Conservation (phyloP, 1,140 invertebrate species). For the Plodia interpunctella region DNA sequence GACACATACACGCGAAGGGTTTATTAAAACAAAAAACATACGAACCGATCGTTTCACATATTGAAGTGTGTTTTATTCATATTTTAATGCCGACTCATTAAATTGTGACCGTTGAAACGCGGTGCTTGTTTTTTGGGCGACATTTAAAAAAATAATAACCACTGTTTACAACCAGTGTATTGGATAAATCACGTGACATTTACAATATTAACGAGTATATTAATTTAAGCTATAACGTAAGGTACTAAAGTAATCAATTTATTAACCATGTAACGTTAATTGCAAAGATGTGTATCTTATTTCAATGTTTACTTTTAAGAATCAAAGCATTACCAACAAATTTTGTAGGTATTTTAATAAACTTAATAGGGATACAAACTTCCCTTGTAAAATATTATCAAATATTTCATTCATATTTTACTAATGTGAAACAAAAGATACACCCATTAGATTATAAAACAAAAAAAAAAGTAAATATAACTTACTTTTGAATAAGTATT, state of each 20-base stretch:
- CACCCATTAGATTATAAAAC: too few species aligned
- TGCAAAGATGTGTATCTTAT: not conserved
- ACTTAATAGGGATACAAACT: too few species aligned
- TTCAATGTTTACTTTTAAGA: not conserved
- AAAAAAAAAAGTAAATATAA: not conserved
- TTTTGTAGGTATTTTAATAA: too few species aligned
- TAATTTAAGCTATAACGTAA: not conserved
- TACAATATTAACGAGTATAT: slow-evolving; percentile 1
- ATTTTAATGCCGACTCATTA: slow-evolving; percentile 38
- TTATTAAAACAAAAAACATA: slow-evolving; percentile 66
- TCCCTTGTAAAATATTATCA: not conserved
- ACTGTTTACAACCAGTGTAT: not conserved
- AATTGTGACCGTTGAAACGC: slow-evolving; percentile 17
- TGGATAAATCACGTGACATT: not conserved
- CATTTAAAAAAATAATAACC: not conserved
- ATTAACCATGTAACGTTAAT: slow-evolving; percentile 1
- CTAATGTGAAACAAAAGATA: too few species aligned
- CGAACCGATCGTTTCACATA: slow-evolving; percentile 58
- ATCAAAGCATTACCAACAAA: not conserved
- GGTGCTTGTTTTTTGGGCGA: slow-evolving; percentile 3
- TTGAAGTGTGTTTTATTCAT: slow-evolving; percentile 43
- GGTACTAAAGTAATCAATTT: not conserved
- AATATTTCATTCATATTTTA: not conserved
- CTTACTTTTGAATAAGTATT: not conserved
- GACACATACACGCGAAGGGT: slow-evolving; percentile 63